Conservation (phyloP, 2,888 invertebrate species). For the Hypomecis atomaria region DNA sequence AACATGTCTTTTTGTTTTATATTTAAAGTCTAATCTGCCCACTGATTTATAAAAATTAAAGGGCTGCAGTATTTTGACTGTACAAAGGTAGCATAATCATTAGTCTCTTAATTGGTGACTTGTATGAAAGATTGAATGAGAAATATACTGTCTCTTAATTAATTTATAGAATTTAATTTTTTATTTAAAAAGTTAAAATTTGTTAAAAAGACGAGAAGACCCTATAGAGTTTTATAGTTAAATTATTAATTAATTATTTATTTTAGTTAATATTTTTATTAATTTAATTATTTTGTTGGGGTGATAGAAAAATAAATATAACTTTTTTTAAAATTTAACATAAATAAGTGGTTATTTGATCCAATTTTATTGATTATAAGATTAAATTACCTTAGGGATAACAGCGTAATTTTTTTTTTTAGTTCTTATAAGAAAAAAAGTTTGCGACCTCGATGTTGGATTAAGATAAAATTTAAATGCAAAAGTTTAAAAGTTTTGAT, state of each 20-base stretch:
- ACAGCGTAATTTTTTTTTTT: constrained; percentile 92
- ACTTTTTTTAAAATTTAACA: constrained; percentile 78
- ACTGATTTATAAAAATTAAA: constrained; percentile 86
- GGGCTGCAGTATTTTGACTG: constrained; percentile 91
- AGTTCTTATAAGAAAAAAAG: constrained; percentile 89
- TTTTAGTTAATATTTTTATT: constrained; percentile 58
- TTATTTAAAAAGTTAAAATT: constrained; percentile 87
- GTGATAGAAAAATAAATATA: constrained; percentile 85
- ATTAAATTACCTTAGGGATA: constrained; percentile 93
- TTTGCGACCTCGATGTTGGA: constrained; percentile 96
- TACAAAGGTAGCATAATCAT: constrained; percentile 91
- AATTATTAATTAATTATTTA: constrained; percentile 67
- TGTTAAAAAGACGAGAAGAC: constrained; percentile 90
- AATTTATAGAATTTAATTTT: constrained; percentile 74
- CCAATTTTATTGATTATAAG: constrained; percentile 86
- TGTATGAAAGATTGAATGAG: constrained; percentile 90
- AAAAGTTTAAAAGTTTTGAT: constrained; percentile 88
- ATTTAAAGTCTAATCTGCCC: constrained; percentile 90
- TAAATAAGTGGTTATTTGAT: constrained; percentile 79
- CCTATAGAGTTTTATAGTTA: constrained; percentile 88
- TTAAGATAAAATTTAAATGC: constrained; percentile 88
- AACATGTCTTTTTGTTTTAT: constrained; percentile 88
- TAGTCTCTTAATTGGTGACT: constrained; percentile 92
- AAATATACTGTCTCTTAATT: constrained; percentile 84
- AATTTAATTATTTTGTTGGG: constrained; percentile 85